Percentiles rank a stretch among this genome's conserved stretches.
phyloP scores from a whole-genome alignment of 23 tunicate species.

The Styela clava region DNA sequence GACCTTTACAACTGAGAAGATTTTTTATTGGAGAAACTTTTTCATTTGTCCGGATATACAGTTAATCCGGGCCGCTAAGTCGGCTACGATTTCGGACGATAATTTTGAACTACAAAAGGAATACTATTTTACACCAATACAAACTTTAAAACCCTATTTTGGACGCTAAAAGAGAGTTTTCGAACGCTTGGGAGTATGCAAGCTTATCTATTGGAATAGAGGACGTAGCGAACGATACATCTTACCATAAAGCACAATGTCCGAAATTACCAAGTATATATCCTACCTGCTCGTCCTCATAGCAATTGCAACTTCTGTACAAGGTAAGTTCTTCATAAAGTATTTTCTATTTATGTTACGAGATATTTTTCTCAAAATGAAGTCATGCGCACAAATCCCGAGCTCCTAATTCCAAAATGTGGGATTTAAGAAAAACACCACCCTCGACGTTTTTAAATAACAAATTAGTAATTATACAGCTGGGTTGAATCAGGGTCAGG shows the following conservation, averaged over 20 bases:
- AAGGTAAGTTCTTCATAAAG: not conserved
- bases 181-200: not conserved
- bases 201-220: not conserved
- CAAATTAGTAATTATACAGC: not conserved
- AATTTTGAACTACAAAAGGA: not conserved
- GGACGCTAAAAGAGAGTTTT: not conserved
- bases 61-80: no score
- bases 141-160: not conserved
- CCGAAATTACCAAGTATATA: not conserved
- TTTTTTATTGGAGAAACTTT: no score
- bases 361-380: no score
- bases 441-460: not conserved
- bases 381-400: no score
- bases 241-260: not conserved
- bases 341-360: not conserved
- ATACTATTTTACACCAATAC: not conserved
- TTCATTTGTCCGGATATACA: not conserved
- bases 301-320: not conserved
- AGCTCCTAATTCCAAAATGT: no score
- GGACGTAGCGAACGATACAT: not conserved
- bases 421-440: no score
- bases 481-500: no score
- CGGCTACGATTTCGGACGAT: not conserved
- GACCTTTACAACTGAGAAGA: no score
- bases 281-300: not conserved